Evolutionary conservation across 2,113 vertebrate genomes (phyloP), one percentile per base, ranked within the genome.

Genomic region (Daphoenositta chrysoptera): DNA sequence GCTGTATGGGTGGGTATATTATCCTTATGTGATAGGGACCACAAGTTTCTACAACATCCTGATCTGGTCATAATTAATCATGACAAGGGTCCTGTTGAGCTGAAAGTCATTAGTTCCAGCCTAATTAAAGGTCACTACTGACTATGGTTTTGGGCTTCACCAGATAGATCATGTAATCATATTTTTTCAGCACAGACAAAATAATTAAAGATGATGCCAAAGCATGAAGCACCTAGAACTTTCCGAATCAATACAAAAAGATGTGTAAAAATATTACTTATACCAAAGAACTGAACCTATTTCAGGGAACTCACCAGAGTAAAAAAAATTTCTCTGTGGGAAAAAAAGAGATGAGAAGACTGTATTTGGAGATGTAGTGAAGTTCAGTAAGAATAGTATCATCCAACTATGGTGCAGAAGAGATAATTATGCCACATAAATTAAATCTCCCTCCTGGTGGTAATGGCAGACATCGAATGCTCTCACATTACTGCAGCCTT

Each of bases 121-220:
- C 57, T 86, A 91, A 94, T 81, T 93, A 84, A 93, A 92, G 79
- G 76, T 94, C 79, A 87, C 45, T 94, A 51, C n/a, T 71, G 30
- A 61, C 48, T 72, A 45, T 18, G 37, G 60, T 71, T 91, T 79
- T 79, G 81, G 28, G 30, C 61, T 93, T 94, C 39, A 73, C 56
- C 56, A 69, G 69, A 56, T 53, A 94, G 37, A 75, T n/a, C 60
- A 60, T 13, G 5, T 64, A 75, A 86, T 33, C 30, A 27, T 69
- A 65, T 33, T 77, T 88, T 64, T 86, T 73, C 3, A 1, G 35
- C 60, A 47, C 33, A 90, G 60, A 68, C 7, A 92, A 92, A 82
- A 87, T 60, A 81, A 81, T 87, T 81, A 76, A 78, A 87, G 48
- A 82, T 60, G 28, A 83, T 0, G 10, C 17, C 83, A 87, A 95